A percentile compares a stretch with the other conserved stretches of the same genome.
phyloP scores from a whole-genome alignment of 2,888 invertebrate genomes.

The Synergus gifuensis region DNA sequence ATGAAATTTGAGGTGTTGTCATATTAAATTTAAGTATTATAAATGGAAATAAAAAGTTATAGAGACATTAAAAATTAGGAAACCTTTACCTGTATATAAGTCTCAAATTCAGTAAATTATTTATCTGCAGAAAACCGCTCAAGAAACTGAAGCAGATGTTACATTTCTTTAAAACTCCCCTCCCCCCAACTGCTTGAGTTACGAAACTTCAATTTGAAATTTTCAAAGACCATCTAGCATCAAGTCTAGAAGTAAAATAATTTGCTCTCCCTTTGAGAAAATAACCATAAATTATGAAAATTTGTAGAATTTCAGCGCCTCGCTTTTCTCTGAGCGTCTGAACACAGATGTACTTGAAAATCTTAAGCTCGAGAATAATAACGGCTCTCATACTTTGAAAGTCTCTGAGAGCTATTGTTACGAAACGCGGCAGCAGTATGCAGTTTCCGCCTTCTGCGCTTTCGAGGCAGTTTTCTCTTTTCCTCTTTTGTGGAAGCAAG shows the following conservation, averaged over 20 bases:
- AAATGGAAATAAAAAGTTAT: no score
- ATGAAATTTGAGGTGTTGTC: no score
- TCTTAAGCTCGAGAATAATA: slow-evolving; percentile 37
- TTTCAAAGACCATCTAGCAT: slow-evolving; percentile 31
- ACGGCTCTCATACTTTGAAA: slow-evolving; percentile 31
- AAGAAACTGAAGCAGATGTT: slow-evolving; percentile 30
- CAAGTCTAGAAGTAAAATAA: slow-evolving; percentile 4
- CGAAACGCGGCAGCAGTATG: slow-evolving; percentile 25
- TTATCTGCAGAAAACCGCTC: not conserved
- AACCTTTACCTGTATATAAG: no score
- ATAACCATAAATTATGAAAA: slow-evolving; percentile 31
- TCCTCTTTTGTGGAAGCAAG: slow-evolving; percentile 31
- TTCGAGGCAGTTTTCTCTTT: slow-evolving; percentile 14
- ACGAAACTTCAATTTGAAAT: slow-evolving; percentile 41
- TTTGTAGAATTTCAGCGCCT: slow-evolving; percentile 19
- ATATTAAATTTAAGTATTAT: no score
- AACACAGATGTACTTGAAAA: slow-evolving; percentile 36
- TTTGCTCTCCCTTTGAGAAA: not conserved
- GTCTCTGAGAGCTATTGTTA: slow-evolving; percentile 31
- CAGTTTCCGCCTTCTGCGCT: slow-evolving; percentile 38
- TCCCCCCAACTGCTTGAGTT: not conserved
- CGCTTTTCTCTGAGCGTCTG: slow-evolving; percentile 13
- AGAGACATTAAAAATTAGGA: no score
- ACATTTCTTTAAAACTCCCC: slow-evolving; percentile 41
- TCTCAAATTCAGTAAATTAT: no score